These are phyloP conservation scores for Chionis minor DNA, from an alignment of 2,113 vertebrate species.

Conservation along the genomic window DNA sequence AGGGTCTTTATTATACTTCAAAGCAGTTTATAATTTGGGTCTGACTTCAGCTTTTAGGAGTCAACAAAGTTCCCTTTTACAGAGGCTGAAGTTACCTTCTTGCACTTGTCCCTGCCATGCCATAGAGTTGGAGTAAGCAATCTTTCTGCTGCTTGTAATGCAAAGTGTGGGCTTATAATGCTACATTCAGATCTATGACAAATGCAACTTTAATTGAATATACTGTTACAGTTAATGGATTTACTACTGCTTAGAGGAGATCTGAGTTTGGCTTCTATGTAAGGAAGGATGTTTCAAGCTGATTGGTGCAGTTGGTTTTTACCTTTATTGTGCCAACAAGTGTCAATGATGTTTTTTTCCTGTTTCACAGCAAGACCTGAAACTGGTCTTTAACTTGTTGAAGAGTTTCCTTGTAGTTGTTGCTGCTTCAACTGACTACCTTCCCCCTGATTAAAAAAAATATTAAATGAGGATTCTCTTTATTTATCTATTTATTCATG, in stretches of 20 bases:
- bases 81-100: background rate
- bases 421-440: background rate
- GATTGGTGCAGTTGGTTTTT: background rate
- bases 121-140: background rate
- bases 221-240: conserved; percentile 14
- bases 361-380: background rate
- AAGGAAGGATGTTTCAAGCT: background rate
- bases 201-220: conserved; percentile 38
- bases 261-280: background rate
- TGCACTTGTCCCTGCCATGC: background rate
- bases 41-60: background rate
- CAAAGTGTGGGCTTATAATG: background rate
- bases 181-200: background rate
- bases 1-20: background rate
- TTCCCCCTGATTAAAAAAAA: background rate
- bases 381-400: background rate
- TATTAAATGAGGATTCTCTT: background rate
- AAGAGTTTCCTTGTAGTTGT: background rate
- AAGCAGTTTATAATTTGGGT: conserved; percentile 25
- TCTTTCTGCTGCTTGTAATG: background rate
- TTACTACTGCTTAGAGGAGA: background rate
- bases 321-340: background rate
- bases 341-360: background rate
- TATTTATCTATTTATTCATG: background rate
- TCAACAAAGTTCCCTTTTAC: background rate